Conservation (phyloP, 1,140 invertebrate genomes). For the Limonius californicus region DNA sequence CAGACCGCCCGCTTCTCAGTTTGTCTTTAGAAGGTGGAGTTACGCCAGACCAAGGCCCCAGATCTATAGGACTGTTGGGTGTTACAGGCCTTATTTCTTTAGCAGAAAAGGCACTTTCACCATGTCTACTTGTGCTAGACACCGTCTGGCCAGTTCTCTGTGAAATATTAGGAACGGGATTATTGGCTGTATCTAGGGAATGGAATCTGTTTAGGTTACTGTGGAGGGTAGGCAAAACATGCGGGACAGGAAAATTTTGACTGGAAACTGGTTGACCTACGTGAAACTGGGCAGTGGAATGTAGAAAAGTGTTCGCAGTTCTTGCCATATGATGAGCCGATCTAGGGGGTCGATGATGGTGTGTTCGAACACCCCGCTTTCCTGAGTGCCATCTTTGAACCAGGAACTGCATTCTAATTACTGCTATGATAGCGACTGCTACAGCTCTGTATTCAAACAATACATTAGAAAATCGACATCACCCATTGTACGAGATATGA, state of each 20-base stretch:
- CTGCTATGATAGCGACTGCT: slow-evolving; percentile 53
- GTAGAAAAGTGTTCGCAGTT: background rate
- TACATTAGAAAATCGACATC: too few species aligned
- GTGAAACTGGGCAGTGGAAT: slow-evolving; percentile 29
- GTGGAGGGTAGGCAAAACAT: background rate
- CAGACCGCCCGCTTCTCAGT: too few species aligned
- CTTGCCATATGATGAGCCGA: too few species aligned
- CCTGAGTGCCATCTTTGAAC: slow-evolving; percentile 64
- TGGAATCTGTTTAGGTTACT: background rate
- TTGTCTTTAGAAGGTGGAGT: slow-evolving; percentile 2
- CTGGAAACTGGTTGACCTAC: slow-evolving; percentile 42
- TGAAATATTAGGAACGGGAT: background rate
- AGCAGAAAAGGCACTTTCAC: too few species aligned
- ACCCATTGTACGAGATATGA: too few species aligned
- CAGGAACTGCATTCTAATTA: slow-evolving; percentile 73
- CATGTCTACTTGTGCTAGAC: background rate
- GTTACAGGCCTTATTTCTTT: too few species aligned
- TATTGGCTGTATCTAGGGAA: background rate
- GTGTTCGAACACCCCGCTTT: slow-evolving; percentile 48
- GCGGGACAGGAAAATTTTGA: slow-evolving; percentile 31
- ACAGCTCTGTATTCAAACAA: too few species aligned
- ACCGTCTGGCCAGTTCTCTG: background rate
- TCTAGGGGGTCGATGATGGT: background rate
- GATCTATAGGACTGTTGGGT: background rate
- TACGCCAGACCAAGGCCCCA: background rate